phyloP scores from a whole-genome alignment of 2,113 vertebrate genomes.

The Neotragus pygmaeus region DNA sequence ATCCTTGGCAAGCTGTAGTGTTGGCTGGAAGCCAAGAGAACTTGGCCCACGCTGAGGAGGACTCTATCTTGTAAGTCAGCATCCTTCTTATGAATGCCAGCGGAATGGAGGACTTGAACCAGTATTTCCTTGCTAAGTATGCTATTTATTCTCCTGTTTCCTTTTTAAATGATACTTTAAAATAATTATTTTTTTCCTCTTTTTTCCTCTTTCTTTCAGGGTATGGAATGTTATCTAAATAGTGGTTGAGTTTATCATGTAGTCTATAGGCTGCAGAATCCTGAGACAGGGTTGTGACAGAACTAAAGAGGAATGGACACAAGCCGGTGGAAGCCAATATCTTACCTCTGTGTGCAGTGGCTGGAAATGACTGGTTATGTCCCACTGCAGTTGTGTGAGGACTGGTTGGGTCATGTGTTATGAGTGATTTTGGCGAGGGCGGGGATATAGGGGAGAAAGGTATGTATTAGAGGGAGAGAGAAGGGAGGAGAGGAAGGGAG shows the following conservation, averaged over 20 bases:
- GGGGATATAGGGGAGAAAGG: background rate
- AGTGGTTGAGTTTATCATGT: background rate
- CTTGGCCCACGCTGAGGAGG: background rate
- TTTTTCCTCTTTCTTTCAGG: background rate
- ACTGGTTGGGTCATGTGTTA: background rate
- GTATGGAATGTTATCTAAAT: background rate
- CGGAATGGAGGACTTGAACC: background rate
- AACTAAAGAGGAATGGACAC: background rate
- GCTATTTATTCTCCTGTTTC: background rate
- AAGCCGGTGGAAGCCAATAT: background rate
- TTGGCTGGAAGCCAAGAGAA: background rate
- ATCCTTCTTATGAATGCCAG: background rate
- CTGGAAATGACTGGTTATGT: background rate
- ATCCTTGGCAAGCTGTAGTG: background rate
- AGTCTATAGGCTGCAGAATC: background rate
- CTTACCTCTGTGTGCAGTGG: background rate
- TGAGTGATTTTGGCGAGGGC: background rate
- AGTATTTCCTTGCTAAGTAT: background rate
- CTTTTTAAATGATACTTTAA: background rate
- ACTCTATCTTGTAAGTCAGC: background rate
- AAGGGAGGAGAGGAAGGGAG: background rate
- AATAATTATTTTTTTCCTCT: background rate
- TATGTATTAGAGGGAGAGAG: background rate
- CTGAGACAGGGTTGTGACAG: background rate
- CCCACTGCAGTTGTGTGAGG: background rate